Evolutionary conservation across 2,888 invertebrate species (phyloP).

Genomic region (Apamea anceps): DNA sequence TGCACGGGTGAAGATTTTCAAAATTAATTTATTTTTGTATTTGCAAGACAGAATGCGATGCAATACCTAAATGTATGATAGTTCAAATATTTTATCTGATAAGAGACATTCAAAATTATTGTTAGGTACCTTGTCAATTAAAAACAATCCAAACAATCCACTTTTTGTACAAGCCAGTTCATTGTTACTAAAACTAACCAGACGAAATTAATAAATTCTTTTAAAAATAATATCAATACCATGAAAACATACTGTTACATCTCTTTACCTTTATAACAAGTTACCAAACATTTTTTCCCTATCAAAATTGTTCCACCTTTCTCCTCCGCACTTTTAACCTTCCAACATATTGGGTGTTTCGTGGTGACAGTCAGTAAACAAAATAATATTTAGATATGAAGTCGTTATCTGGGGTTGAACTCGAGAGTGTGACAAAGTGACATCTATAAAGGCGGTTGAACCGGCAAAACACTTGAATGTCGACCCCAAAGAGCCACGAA

Average conservation of each 20-base stretch:
- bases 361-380: slow-evolving; percentile 70
- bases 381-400: slow-evolving; percentile 77
- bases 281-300: not conserved
- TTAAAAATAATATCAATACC: not conserved
- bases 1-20: not conserved
- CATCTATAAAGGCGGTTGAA: slow-evolving; percentile 84
- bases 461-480: slow-evolving; percentile 83
- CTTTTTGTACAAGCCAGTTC: too few species aligned
- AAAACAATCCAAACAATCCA: not conserved
- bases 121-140: not conserved
- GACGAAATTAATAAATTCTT: not conserved
- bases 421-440: slow-evolving; percentile 84
- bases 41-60: not conserved
- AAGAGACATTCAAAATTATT: not conserved
- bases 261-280: not conserved
- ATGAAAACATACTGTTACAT: not conserved
- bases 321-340: slow-evolving; percentile 27
- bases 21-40: slow-evolving; percentile 7
- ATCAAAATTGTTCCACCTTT: slow-evolving; percentile 3
- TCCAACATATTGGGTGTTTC: slow-evolving; percentile 55
- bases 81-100: not conserved
- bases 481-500: slow-evolving; percentile 76
- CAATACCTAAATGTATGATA: not conserved
- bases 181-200: not conserved
- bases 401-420: slow-evolving; percentile 81